Evolutionary conservation across 2,113 vertebrate species (phyloP), one percentile per base, ranked within the genome.

Genomic region (Gavia stellata): DNA sequence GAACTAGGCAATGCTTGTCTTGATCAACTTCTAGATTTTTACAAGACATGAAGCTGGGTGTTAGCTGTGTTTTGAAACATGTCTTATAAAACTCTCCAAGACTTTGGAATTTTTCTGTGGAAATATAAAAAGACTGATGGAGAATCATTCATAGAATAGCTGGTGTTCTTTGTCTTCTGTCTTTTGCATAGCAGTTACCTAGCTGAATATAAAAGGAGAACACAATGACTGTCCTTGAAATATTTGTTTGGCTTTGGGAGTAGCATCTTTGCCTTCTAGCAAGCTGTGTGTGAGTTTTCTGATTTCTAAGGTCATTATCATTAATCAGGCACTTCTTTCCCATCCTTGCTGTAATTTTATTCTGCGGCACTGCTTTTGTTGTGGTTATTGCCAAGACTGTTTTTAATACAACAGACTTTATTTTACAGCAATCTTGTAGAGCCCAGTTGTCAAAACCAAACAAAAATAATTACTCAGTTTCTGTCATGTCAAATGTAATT

Each of bases 391-490:
- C 77, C 74, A 63, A 47, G 78, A 24, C 70, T 80, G 88, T 66
- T 78, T 71, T 25, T 75, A 73, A 62, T 58, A 75, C 90, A 92
- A 18, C 63, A 72, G 81, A 50, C 79, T 59, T 81, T 74, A 77
- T 92, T 81, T 91, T 94, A 53, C 59, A 92, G 71, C 92, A 92
- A 24, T 71, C 75, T 81, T 49, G 93, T 70, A 55, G 55, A 94
- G 65, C 74, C 40, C 38, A 17, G 66, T 92, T 92, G 80, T 94
- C 89, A 71, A 90, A 91, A 94, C 59, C 91, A 89, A 96, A 90
- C 89, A 90, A 19, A 96, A 97, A 73, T 94, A 93, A 96, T 95
- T 84, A 78, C n/a, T 45, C 26, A 13, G 34, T 84, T 92, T 86
- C 50, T 91, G 52, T 90, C 79, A 36, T 88, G 87, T 91, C 92